Evolutionary conservation across 1,140 invertebrate genomes (phyloP).

Genomic region (Cotesia chilonis): DNA sequence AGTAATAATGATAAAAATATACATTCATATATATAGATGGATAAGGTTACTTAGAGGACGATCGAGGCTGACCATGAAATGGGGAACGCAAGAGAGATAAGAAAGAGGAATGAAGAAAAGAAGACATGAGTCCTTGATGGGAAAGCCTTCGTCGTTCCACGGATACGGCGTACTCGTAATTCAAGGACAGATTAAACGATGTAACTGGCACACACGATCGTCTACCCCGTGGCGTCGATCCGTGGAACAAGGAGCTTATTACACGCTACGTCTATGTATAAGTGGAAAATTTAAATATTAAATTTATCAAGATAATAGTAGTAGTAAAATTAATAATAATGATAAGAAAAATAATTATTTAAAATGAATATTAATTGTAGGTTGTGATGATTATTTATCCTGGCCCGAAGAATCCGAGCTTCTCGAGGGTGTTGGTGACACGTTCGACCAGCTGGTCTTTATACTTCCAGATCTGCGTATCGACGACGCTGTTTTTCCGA

Average conservation of each 20-base stretch:
- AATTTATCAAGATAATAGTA: neutral
- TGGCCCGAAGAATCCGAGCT: constrained; percentile 76
- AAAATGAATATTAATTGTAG: neutral
- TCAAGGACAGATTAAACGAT: constrained; percentile 15
- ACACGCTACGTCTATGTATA: neutral
- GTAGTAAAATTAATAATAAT: constrained; percentile 20
- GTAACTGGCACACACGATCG: constrained; percentile 22
- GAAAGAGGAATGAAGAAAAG: constrained; percentile 4
- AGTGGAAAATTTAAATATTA: neutral
- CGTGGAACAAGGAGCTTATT: constrained; percentile 32
- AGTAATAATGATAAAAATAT: no score
- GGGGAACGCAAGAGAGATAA: neutral
- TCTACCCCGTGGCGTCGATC: constrained; percentile 16
- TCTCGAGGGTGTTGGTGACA: constrained; percentile 75
- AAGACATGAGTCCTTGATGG: constrained; percentile 14
- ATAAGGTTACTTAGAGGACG: constrained; percentile 45
- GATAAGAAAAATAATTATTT: neutral
- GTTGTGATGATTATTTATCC: constrained; percentile 44
- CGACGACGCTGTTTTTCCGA: constrained; percentile 81
- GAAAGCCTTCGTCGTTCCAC: constrained; percentile 21
- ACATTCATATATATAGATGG: no score
- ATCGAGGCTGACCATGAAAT: constrained; percentile 55
- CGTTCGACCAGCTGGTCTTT: constrained; percentile 77
- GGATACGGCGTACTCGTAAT: neutral
- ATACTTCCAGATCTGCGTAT: constrained; percentile 89